phyloP scores from a whole-genome alignment of 2,888 invertebrate species.

The Trichacis sp. region DNA sequence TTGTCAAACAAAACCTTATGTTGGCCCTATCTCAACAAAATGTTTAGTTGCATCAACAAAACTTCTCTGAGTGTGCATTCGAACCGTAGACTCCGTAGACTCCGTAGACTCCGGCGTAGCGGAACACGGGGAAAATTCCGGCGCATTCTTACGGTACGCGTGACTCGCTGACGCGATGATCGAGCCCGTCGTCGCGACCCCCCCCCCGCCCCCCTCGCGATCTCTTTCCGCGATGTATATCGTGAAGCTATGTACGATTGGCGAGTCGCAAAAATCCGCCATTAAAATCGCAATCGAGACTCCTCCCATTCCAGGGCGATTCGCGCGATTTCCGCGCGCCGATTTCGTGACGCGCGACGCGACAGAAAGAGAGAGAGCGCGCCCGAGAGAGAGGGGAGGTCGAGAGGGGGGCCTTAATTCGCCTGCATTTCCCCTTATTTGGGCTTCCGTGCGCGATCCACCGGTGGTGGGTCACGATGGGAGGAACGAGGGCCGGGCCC shows the following conservation, averaged over 20 bases:
- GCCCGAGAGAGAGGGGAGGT: constrained; percentile 19
- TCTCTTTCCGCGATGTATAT: constrained; percentile 13
- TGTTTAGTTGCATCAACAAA: background rate
- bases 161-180: constrained; percentile 30
- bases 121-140: background rate
- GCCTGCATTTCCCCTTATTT: constrained; percentile 60
- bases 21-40: too few relatives aligned
- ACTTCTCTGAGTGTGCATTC: background rate
- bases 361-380: constrained; percentile 20
- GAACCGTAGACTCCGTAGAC: background rate
- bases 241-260: constrained; percentile 50
- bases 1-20: too few relatives aligned
- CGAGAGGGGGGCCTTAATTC: constrained; percentile 53
- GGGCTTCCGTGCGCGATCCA: constrained; percentile 55
- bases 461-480: constrained; percentile 38
- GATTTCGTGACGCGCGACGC: constrained; percentile 35
- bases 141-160: constrained; percentile 4
- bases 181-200: constrained; percentile 4
- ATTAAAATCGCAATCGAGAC: constrained; percentile 60
- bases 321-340: constrained; percentile 36
- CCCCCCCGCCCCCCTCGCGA: background rate
- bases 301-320: constrained; percentile 58
- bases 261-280: constrained; percentile 65
- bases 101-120: background rate
- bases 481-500: constrained; percentile 43